Base-by-base conservation (phyloP, 2,888 invertebrate species). In the Notodonta dromedarius region DNA sequence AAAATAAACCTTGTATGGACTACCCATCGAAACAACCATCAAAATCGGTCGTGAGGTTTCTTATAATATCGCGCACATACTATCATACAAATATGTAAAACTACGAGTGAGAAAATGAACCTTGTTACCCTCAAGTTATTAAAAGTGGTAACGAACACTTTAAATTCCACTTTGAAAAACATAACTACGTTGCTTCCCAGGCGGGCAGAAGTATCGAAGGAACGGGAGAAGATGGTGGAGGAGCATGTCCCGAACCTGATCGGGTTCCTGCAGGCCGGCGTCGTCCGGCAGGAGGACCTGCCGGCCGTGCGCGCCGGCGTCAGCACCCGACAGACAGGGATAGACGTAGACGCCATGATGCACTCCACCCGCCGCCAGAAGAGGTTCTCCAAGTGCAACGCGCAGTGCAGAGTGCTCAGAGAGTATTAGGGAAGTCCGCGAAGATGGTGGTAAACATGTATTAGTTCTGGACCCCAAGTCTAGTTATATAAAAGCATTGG, bases 181-280 rank as follows among this genome's bases (percentile, higher is more conserved):
- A 24, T 24, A 24, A 24, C 24, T 24, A 24, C 24, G 24, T 24
- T 24, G 24, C 24, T 24, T 24, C 24, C 24, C 42, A 95, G 95
- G 89, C 77, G 77, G 39, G 73, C 81, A 53, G 88, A 95, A 72
- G 93, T 95, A n/a, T 86, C 93, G 11, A 84, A 91, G 44, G 96
- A 96, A 72, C 90, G 95, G 12, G 75, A 91, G 56, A 86, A 87
- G 62, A 89, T 96, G 72, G 76, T 96, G n/a, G 79, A 87, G 32
- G 93, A 94, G 59, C 95, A 96, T 79, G 95, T 88, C 0, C 89
- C 94, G 0, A 86, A 92, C 13, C 78, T 96, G 0, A 79, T 95
- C 5, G 95, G 95, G 4, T 95, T 91, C 82, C 73, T 96, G 9
- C 95, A 95, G 13, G 87, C 92, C 12, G 95, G 94, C 0, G 87